Evolutionary conservation across 2,888 invertebrate genomes (phyloP), one percentile per base, ranked within the genome.

Genomic region (Pelosia muscerda): DNA sequence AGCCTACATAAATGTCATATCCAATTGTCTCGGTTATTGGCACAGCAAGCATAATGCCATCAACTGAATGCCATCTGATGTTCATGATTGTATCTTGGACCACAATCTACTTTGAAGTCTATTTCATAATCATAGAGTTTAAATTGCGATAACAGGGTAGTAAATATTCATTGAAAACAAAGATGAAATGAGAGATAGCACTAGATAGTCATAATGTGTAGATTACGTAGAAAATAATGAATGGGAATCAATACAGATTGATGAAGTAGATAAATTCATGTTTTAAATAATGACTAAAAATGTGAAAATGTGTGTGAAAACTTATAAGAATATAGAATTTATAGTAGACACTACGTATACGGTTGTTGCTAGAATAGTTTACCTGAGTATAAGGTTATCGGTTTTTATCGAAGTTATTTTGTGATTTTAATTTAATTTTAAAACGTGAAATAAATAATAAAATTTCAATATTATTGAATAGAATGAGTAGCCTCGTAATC

Each of bases 21-120:
- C 76, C 70, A 77, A 83, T 80, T 73, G 79, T 73, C 68, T 76
- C 76, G 74, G 75, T 78, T 82, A 84, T 84, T 84, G 81, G 79
- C 74, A 78, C 65, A 76, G 71, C 80, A 63, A 58, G 63, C 68
- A 73, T 72, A 77, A 75, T 73, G 65, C 71, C 77, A 74, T 77
- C 64, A 62, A 59, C 65, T 70, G 54, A 70, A 78, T 75, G 69
- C 63, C 59, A 72, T 69, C 68, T 75, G 70, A 75, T 72, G 63
- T 66, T 66, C 65, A n/a, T 58, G 75, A 77, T 75, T 71, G 34
- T 70, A 66, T 0, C 23, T 56, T 5, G 2, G 23, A 38, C 55
- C 28, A 38, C 38, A 67, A 26, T 63, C 38, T 15, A 65, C 28
- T 66, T 60, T 34, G 53, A 68, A 68, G 71, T 65, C 53, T 69